Evolutionary conservation across 1,140 invertebrate species (phyloP), one percentile per base, ranked within the genome.

Genomic region (Apolygus lucorum): DNA sequence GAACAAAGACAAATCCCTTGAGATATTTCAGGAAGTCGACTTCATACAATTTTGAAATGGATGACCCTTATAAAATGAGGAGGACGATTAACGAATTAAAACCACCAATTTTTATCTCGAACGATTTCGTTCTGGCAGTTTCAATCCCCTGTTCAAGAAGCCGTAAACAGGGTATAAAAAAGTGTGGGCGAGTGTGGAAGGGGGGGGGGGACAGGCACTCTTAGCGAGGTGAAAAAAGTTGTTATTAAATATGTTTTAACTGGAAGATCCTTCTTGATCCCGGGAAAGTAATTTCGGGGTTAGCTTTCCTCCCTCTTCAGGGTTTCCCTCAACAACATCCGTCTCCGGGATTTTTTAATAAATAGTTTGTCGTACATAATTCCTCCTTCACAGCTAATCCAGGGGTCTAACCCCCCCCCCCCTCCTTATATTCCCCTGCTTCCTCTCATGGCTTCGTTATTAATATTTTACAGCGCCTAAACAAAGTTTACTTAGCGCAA

Each of bases 211-310:
- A 4, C 4, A 42, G 17, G 34, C 34, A 42, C 34, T 42, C 34
- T 4, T 21, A 59, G 54, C 54, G 2, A 59, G 22, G 11, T 25
- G 34, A 66, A 34, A 66, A 34, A 21, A 66, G 4, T 28, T 34
- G 64, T 66, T 66, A 66, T 66, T 66, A 66, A 66, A 66, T 66
- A 66, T 66, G 27, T 66, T 66, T 66, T 66, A 66, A 66, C 64
- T 29, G 64, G 17, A 34, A 29, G 29, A 66, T 66, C 27, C 29
- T 34, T 66, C 64, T 66, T 66, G 27, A 66, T 66, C 64, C 64
- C 54, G 11, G 54, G 22, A 59, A 59, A 59, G 54, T 59, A 59
- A 59, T 59, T 59, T 59, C 54, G 22, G 54, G 64, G 64, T 66
- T 29, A 66, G 64, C n/a, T 34, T 34, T 28, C 34, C n/a, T 21